A percentile compares a stretch with the other conserved stretches of the same genome.
These are phyloP conservation scores for Rhombomys opimus DNA, from an alignment of 2,113 vertebrate genomes.

Conservation along the genomic window DNA sequence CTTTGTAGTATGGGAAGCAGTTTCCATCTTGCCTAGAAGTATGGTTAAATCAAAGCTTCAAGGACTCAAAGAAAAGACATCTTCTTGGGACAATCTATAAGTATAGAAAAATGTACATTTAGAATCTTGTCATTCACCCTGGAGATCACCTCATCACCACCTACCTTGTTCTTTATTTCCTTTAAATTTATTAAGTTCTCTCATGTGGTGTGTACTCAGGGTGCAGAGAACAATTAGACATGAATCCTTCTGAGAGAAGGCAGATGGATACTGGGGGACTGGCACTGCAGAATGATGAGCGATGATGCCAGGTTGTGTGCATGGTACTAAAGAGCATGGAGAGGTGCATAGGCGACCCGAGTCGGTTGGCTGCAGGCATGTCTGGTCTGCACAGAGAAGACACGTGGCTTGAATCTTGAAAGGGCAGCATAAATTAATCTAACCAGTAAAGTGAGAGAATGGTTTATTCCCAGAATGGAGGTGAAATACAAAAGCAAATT, in stretches of 20 bases:
- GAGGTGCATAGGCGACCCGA: accelerated
- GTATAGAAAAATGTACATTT: neutral
- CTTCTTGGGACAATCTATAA: neutral
- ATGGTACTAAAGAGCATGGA: neutral
- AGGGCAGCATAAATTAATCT: neutral
- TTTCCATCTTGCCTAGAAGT: neutral
- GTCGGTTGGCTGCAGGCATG: neutral
- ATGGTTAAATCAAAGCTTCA: neutral
- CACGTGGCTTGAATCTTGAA: neutral
- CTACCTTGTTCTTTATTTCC: neutral
- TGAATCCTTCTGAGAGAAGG: neutral
- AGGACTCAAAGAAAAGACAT: neutral
- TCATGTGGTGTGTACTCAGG: neutral
- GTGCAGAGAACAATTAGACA: neutral
- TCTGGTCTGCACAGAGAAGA: neutral
- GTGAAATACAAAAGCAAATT: neutral
- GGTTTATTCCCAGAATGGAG: neutral
- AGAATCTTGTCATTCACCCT: neutral
- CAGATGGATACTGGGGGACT: neutral
- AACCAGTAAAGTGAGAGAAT: neutral
- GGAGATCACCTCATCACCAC: neutral
- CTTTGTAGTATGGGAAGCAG: neutral
- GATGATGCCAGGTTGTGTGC: neutral
- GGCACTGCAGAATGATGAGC: neutral
- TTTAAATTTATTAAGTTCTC: neutral